Base-by-base conservation (phyloP, 2,113 vertebrate genomes). In the Tychaedon coryphoeus region DNA sequence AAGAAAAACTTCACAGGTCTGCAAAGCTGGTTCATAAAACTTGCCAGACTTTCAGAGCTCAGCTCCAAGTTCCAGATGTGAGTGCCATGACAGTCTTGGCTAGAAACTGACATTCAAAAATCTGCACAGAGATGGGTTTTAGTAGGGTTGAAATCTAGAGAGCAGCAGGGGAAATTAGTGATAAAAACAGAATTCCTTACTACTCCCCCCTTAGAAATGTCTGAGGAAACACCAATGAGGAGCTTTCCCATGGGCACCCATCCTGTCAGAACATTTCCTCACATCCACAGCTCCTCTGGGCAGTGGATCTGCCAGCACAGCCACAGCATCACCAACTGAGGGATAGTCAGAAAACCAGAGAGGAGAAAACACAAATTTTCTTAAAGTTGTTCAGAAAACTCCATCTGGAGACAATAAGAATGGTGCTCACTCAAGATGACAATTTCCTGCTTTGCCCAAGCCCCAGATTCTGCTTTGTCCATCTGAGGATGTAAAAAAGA, bases 401-500 rank as follows among this genome's bases (percentile, higher is more conserved):
- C 34, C 6, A 5, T 14, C 12, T 11, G 38, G 6, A 60, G 22
- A 29, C 18, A 18, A 17, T 3, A 22, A 54, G 29, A 36, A 5
- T 0, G 2, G 7, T 28, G 14, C 14, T 60, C 2, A 10, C 5
- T 36, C 14, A 9, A 31, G 25, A 13, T 0, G 6, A 20, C 1
- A 8, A 25, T 20, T 40, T 8, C 11, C 61, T 38, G 8, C 12
- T 24, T 33, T 40, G 22, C 8, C 19, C 42, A 25, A 64, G 17
- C 19, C 17, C 34, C 19, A 9, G 28, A 18, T 14, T 8, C 43
- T 34, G 6, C 36, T 56, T 2, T 33, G 33, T 8, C 45, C 29
- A 12, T 9, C 12, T 53, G 13, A 64, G 10, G 31, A 23, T 0
- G 4, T 0, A 3, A 28, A 58, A 3, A 5, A 19, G 8, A 16